Base-by-base conservation (phyloP, 2,888 invertebrate species). In the Macroteleia sp. region DNA sequence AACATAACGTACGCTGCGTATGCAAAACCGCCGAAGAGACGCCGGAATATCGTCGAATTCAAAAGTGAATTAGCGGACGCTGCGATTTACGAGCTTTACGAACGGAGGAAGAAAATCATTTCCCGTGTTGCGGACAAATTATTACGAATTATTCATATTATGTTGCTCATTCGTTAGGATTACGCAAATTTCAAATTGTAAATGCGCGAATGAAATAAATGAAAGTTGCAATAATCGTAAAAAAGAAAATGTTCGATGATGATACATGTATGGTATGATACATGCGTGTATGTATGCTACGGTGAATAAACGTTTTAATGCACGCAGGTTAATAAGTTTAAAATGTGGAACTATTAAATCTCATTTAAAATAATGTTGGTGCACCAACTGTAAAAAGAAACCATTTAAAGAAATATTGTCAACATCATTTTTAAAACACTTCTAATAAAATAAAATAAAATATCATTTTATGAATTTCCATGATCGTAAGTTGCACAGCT, bases 51-150 rank as follows among this genome's bases (percentile, higher is more conserved):
- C 79, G 76, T 66, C 67, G 59, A 74, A 73, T 67, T 54, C 71
- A 70, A 67, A 76, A 77, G 74, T 70, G 73, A 79, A 79, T 79
- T 79, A 76, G 73, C 69, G 71, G 32, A 41, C 76, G 76, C n/a
- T 12, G 6, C 32, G 39, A 77, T 77, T 77, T 70, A 77, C 52
- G 77, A 22, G 59, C 71, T 67, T 69, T 76, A 76, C 74, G 71
- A 71, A 64, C 70, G 50, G 42, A 46, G 69, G 69, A 78, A 78
- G 78, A 78, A 74, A 78, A 78, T 74, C 69, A 74, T 74, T 70
- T 78, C 74, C 52, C 64, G 52, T 34, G 42, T 42, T 52, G 75
- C 57, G 71, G 67, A 67, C 66, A 71, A 75, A 74, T 79, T 79
- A 79, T 67, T 46, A 48, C 70, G 71, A 79, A 75, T 79, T 75